These are phyloP conservation scores for Aproaerema taeniolella DNA, from an alignment of 2,888 invertebrate species.

Conservation along the genomic window DNA sequence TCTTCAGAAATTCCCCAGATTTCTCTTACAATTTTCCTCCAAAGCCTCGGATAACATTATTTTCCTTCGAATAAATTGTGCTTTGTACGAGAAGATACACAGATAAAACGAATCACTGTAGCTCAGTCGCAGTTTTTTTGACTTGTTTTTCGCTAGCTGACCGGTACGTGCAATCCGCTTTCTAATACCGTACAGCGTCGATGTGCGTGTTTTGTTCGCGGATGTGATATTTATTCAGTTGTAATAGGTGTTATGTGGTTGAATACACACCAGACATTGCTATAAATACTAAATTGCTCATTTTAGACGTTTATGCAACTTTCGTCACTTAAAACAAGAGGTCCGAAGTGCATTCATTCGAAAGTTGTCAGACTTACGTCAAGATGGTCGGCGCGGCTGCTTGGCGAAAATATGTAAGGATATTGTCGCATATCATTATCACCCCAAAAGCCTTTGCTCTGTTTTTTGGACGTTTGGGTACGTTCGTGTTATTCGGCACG, in stretches of 20 bases:
- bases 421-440: too few relatives aligned
- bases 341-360: too few relatives aligned
- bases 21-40: slow-evolving; percentile 39
- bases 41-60: too few relatives aligned
- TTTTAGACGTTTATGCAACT: background rate
- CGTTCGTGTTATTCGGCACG: too few relatives aligned
- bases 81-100: slow-evolving; percentile 10
- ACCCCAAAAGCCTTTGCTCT: too few relatives aligned
- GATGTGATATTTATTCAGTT: slow-evolving; percentile 47
- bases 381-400: too few relatives aligned
- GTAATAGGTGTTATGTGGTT: slow-evolving; percentile 21
- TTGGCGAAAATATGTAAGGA: too few relatives aligned
- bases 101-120: slow-evolving; percentile 14
- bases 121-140: slow-evolving; percentile 40
- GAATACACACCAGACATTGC: slow-evolving; percentile 5
- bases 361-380: too few relatives aligned
- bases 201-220: slow-evolving; percentile 60
- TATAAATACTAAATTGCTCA: slow-evolving; percentile 18
- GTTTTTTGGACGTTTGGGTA: too few relatives aligned
- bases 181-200: slow-evolving; percentile 52
- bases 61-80: background rate
- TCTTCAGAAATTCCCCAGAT: slow-evolving; percentile 59
- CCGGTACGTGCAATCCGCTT: slow-evolving; percentile 64
- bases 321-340: background rate
- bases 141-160: slow-evolving; percentile 44